phyloP scores from a whole-genome alignment of 2,113 vertebrate genomes.

The Bufo gargarizans region DNA sequence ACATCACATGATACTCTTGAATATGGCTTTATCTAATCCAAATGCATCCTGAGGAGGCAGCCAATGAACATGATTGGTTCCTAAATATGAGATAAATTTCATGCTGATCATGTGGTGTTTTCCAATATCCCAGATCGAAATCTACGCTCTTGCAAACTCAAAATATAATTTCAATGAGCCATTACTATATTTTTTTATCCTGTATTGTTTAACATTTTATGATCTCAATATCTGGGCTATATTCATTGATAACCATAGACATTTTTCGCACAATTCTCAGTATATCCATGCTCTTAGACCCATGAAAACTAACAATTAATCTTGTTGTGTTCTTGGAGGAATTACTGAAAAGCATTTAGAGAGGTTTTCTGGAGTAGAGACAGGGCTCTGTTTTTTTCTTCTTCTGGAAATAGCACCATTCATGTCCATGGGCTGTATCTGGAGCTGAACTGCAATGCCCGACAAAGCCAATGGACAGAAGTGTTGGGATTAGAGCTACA shows the following conservation, averaged over 20 bases:
- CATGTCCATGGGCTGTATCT: not conserved
- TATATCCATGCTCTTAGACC: not conserved
- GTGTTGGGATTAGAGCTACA: not conserved
- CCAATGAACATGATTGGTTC: no score
- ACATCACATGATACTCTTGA: no score
- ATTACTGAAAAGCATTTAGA: not conserved
- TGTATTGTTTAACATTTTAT: not conserved
- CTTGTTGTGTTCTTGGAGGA: constrained; percentile 1
- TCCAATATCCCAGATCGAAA: not conserved
- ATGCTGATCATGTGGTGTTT: not conserved
- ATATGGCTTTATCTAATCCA: no score
- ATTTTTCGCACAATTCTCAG: not conserved
- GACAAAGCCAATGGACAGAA: not conserved
- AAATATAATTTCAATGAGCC: not conserved
- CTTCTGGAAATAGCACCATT: not conserved
- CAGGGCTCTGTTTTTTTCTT: not conserved
- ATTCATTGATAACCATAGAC: not conserved
- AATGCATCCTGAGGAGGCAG: no score
- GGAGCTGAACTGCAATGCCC: not conserved
- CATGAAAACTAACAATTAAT: not conserved
- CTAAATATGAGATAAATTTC: not conserved
- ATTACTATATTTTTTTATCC: not conserved
- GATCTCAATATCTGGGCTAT: not conserved
- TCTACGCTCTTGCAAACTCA: not conserved
- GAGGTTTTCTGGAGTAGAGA: not conserved